phyloP scores from a whole-genome alignment of 2,797 vertebrate species.

The Tamandua tetradactyla region DNA sequence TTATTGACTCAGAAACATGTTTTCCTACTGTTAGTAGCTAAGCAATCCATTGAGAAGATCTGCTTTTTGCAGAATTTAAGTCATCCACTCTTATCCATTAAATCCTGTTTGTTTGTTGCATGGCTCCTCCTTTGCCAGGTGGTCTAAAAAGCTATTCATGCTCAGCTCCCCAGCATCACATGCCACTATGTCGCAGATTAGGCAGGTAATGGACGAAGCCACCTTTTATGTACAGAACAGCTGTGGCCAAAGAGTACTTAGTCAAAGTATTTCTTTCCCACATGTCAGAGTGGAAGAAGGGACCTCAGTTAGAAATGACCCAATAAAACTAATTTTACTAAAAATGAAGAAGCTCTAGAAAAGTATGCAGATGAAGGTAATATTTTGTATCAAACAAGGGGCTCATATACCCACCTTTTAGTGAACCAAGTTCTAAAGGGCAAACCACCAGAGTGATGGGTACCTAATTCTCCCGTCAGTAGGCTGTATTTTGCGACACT shows the following conservation, averaged over 20 bases:
- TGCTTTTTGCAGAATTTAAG: not conserved
- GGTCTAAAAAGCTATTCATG: not conserved
- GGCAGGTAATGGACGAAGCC: not conserved
- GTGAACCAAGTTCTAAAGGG: not conserved
- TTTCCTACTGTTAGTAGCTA: not conserved
- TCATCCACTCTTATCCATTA: not conserved
- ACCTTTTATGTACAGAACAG: accelerated
- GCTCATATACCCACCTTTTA: not conserved
- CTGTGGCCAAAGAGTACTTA: not conserved
- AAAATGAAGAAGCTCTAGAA: not conserved
- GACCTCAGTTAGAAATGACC: not conserved
- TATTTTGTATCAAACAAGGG: not conserved
- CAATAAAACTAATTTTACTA: not conserved
- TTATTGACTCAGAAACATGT: constrained; percentile 87
- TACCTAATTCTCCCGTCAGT: not conserved
- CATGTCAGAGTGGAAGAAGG: not conserved
- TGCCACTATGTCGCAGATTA: not conserved
- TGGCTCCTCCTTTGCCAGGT: not conserved
- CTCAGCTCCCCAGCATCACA: not conserved
- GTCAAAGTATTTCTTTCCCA: not conserved
- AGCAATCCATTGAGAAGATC: not conserved
- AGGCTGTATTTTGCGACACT: not conserved
- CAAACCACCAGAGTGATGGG: not conserved
- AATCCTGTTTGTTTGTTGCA: not conserved
- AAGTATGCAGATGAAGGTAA: not conserved